Base-by-base conservation (phyloP, 2,113 vertebrate genomes). In the Cochlearius cochlearius region DNA sequence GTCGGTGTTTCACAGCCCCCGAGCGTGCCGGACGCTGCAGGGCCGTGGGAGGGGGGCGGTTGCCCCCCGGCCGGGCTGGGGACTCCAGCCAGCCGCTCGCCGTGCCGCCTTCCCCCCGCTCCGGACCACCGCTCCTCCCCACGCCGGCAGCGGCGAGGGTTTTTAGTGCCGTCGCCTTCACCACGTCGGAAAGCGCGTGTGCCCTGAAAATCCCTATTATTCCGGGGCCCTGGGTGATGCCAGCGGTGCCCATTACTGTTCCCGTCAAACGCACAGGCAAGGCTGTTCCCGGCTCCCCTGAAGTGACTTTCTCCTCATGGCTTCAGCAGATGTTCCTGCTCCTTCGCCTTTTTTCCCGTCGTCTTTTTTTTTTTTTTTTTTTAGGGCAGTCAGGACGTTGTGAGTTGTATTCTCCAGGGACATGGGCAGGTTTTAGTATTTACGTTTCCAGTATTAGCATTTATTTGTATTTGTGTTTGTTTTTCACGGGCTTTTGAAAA, bases 401-500 rank as follows among this genome's bases (percentile, higher is more conserved):
- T 34, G 86, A 90, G 84, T 76, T 2, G 32, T 90, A 95, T 96
- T 94, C 96, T 95, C 94, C 2, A 5, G 94, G 95, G 96, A 96
- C 80, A 5, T 12, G 74, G 86, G 96, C 96, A 96, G 95, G 97
- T 97, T 97, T 96, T 91, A 94, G 91, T 96, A 95, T 96, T 96
- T 96, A 91, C 88, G 36, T 96, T 97, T 96, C 96, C 93, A 96
- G 77, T 94, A 95, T 97, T 97, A 97, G 94, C 91, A 89, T 97
- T 96, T 97, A 94, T 97, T 97, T 97, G 94, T 97, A 79, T 97
- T 97, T 97, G 97, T 97, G 96, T 97, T 97, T 97, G 92, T 97
- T 96, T 96, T 97, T 97, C 97, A 96, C 97, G 74, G 95, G 92
- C 96, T 95, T 92, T 85, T 89, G 92, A 97, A 97, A 96, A 95